Evolutionary conservation across 2,797 vertebrate genomes (phyloP).

Genomic region (Sebastes melanostomus): DNA sequence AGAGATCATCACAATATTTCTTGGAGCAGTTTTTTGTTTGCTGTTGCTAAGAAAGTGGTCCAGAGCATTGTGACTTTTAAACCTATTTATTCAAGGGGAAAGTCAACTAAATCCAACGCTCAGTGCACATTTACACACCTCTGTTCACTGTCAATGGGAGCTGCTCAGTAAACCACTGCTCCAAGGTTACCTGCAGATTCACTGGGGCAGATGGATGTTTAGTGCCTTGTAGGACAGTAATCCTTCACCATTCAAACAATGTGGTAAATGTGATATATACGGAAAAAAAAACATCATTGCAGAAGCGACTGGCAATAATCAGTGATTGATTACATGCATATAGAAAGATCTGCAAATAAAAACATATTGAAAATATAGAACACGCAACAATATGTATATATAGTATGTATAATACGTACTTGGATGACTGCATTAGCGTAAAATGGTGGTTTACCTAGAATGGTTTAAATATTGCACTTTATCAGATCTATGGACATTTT

Average conservation of each 20-base stretch:
- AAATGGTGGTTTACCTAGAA: neutral
- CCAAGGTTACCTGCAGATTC: neutral
- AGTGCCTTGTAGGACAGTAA: neutral
- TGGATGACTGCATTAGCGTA: neutral
- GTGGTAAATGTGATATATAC: no score
- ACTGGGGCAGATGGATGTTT: neutral
- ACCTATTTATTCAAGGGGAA: neutral
- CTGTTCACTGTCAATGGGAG: neutral
- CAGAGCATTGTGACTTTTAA: neutral
- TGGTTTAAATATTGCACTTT: neutral
- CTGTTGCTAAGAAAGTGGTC: neutral
- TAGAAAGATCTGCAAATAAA: neutral
- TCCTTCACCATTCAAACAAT: neutral
- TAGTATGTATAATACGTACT: neutral
- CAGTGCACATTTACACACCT: neutral
- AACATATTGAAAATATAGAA: neutral
- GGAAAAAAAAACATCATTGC: no score
- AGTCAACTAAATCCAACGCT: neutral
- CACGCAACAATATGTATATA: neutral
- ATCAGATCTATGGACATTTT: neutral
- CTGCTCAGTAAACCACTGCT: no score
- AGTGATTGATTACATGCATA: neutral
- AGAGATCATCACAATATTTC: constrained; percentile 5
- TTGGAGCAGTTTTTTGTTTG: neutral
- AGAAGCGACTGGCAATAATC: neutral